These are phyloP conservation scores for Noctilio leporinus DNA, from an alignment of 2,113 vertebrate species.

Conservation along the genomic window DNA sequence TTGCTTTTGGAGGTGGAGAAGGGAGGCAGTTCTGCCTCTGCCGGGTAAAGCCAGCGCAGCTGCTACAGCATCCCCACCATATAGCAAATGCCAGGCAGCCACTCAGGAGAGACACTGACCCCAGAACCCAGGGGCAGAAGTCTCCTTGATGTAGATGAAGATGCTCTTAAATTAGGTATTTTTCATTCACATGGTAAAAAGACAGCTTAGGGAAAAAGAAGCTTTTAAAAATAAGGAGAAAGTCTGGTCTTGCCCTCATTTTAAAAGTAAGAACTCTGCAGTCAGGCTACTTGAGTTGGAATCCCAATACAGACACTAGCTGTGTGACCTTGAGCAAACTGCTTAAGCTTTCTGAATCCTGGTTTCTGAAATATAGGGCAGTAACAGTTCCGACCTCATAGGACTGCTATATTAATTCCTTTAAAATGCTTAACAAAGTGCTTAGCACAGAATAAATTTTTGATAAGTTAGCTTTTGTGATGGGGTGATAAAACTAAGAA, in stretches of 20 bases:
- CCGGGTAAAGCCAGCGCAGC: not conserved
- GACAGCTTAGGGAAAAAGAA: not conserved
- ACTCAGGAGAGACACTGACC: not conserved
- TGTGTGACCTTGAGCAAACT: not conserved
- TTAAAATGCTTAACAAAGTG: constrained; percentile 5
- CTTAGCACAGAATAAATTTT: not conserved
- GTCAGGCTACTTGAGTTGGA: not conserved
- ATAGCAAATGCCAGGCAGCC: not conserved
- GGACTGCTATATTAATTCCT: not conserved
- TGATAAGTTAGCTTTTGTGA: constrained; percentile 17
- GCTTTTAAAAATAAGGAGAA: not conserved
- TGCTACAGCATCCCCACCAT: not conserved
- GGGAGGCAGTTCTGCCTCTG: not conserved
- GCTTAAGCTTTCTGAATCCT: not conserved
- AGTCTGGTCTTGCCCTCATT: not conserved
- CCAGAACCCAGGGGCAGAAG: not conserved
- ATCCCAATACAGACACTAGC: not conserved
- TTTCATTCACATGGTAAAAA: not conserved
- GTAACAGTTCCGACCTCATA: not conserved
- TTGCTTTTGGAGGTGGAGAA: not conserved
- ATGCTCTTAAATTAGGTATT: not conserved
- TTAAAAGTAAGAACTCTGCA: not conserved
- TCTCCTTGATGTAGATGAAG: not conserved
- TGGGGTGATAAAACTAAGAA: not conserved
- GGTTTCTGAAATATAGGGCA: constrained; percentile 8